phyloP scores from a whole-genome alignment of 2,113 vertebrate species.

The Neolamprologus kungweensis region DNA sequence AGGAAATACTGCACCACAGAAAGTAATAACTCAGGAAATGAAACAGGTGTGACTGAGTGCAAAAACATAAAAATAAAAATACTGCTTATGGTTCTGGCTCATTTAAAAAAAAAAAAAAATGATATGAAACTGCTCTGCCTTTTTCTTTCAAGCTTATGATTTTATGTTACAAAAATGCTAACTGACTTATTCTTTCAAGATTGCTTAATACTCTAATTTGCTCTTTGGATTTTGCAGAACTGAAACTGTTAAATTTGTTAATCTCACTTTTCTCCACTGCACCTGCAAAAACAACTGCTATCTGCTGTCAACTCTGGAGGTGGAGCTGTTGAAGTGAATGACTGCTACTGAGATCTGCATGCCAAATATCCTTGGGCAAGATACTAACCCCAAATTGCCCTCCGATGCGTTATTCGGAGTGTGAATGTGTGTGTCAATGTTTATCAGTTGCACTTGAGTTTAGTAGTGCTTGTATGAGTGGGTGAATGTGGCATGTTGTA shows the following conservation, averaged over 20 bases:
- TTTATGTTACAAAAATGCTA: neutral
- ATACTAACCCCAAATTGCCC: neutral
- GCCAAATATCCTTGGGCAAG: neutral
- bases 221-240: too few relatives aligned
- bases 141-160: rapidly evolving
- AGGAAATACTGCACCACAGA: neutral
- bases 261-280: too few relatives aligned
- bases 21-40: neutral
- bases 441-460: neutral
- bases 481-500: neutral
- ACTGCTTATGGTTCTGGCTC: neutral
- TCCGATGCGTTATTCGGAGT: rapidly evolving
- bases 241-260: too few relatives aligned
- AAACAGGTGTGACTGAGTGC: neutral
- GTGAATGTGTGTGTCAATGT: neutral
- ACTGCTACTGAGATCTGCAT: neutral
- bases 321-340: too few relatives aligned
- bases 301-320: too few relatives aligned
- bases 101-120: rapidly evolving
- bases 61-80: neutral
- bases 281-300: too few relatives aligned
- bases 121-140: neutral
- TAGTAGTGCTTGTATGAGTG: neutral
- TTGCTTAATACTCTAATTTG: neutral
- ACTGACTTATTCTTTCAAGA: neutral